Percentiles rank a stretch among this genome's conserved stretches.
Evolutionary conservation across 2,888 invertebrate genomes (phyloP).

Genomic region (Brachynemurus nebulosus): DNA sequence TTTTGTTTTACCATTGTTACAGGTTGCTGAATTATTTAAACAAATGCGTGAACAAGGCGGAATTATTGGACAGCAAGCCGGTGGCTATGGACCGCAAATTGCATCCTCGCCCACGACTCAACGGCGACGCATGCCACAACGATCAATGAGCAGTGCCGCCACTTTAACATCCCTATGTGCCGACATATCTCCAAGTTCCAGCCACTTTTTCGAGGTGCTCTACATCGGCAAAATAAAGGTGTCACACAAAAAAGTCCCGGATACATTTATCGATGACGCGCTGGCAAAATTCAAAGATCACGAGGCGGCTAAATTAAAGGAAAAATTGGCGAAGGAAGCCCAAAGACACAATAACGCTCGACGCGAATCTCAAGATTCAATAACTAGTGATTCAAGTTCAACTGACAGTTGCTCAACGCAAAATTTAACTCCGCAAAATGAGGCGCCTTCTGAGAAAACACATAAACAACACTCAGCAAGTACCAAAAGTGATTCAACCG

Average conservation of each 20-base stretch:
- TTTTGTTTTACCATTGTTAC: too few relatives aligned
- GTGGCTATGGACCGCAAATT: neutral
- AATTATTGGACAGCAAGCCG: constrained; percentile 26
- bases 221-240: constrained; percentile 87
- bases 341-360: constrained; percentile 25
- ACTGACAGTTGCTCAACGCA: constrained; percentile 3
- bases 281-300: constrained; percentile 68
- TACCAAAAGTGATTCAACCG: neutral
- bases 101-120: neutral
- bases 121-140: constrained; percentile 21
- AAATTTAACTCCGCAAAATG: neutral
- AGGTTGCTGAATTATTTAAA: constrained; percentile 60
- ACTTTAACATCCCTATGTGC: constrained; percentile 57
- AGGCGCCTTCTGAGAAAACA: too few relatives aligned
- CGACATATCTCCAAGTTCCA: constrained; percentile 73
- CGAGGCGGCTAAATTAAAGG: constrained; percentile 48
- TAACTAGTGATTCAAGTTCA: constrained; percentile 6
- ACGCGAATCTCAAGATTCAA: constrained; percentile 26
- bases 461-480: neutral
- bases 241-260: constrained; percentile 73
- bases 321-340: constrained; percentile 16
- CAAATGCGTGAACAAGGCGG: constrained; percentile 55
- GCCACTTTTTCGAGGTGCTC: constrained; percentile 81
- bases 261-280: constrained; percentile 82
- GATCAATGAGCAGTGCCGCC: constrained; percentile 36